These are phyloP conservation scores for Tridacna crocea DNA, from an alignment of 2,888 invertebrate genomes.

Conservation along the genomic window DNA sequence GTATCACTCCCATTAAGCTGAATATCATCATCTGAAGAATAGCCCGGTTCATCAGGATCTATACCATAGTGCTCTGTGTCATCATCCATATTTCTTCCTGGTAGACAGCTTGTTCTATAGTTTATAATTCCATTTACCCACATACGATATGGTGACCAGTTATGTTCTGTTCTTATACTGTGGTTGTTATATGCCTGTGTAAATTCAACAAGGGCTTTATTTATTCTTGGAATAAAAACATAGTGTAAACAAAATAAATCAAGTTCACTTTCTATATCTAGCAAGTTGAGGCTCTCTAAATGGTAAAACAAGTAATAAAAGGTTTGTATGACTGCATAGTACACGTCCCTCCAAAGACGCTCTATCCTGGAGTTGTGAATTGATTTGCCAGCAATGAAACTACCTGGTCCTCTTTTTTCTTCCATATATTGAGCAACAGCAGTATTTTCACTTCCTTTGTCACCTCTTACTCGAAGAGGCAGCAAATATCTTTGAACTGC, in stretches of 20 bases:
- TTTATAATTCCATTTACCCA: background rate
- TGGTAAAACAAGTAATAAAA: conserved; percentile 39
- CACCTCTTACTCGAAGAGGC: conserved; percentile 44
- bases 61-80: background rate
- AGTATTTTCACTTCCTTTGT: conserved; percentile 47
- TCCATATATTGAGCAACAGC: conserved; percentile 43
- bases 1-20: background rate
- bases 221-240: conserved; percentile 43
- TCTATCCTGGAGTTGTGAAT: conserved; percentile 50
- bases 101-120: background rate
- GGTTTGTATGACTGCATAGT: conserved; percentile 30
- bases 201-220: conserved; percentile 17
- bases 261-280: conserved; percentile 30
- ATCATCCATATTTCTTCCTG: background rate
- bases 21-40: background rate
- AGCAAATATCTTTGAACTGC: conserved; percentile 33
- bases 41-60: background rate
- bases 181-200: background rate
- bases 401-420: conserved; percentile 22
- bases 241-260: conserved; percentile 47
- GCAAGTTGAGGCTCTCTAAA: conserved; percentile 25
- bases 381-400: conserved; percentile 45
- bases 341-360: conserved; percentile 53
- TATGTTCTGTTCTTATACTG: background rate
- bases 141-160: conserved; percentile 1